Conservation (phyloP, 2,888 invertebrate genomes). For the Allophyes oxyacanthae region DNA sequence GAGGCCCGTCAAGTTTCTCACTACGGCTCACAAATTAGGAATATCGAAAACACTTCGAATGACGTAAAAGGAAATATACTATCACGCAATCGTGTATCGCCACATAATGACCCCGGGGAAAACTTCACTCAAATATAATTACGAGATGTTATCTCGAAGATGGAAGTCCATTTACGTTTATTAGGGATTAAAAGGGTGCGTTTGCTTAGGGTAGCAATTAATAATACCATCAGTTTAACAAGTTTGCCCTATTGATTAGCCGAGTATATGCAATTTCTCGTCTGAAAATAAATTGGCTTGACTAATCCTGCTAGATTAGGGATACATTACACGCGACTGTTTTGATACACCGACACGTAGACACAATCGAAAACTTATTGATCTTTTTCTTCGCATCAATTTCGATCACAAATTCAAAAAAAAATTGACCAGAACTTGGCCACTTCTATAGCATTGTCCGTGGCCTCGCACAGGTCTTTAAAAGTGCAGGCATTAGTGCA, state of each 20-base stretch:
- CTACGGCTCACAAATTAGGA: conserved; percentile 33
- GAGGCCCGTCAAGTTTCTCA: conserved; percentile 15
- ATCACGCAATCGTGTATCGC: conserved; percentile 42
- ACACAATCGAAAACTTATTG: too few relatives aligned
- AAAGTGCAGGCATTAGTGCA: too few relatives aligned
- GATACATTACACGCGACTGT: conserved; percentile 6
- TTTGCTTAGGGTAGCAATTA: conserved; percentile 48
- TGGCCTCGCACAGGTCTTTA: too few relatives aligned
- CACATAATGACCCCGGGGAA: conserved; percentile 50
- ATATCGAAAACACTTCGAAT: conserved; percentile 40
- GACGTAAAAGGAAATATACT: conserved; percentile 48
- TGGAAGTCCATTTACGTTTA: conserved; percentile 56
- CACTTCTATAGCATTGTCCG: too few relatives aligned
- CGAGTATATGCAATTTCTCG: conserved; percentile 15
- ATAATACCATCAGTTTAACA: conserved; percentile 50
- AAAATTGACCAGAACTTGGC: too few relatives aligned
- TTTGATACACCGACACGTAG: conserved; percentile 7
- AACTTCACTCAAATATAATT: conserved; percentile 58
- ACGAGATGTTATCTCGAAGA: conserved; percentile 61
- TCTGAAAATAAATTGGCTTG: conserved; percentile 37
- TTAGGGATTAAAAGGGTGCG: conserved; percentile 53
- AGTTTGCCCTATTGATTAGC: conserved; percentile 46
- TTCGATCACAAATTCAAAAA: too few relatives aligned
- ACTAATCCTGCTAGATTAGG: conserved; percentile 12
- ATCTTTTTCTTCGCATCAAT: too few relatives aligned